phyloP scores from a whole-genome alignment of 2,888 invertebrate genomes.

The Merodon equestris region DNA sequence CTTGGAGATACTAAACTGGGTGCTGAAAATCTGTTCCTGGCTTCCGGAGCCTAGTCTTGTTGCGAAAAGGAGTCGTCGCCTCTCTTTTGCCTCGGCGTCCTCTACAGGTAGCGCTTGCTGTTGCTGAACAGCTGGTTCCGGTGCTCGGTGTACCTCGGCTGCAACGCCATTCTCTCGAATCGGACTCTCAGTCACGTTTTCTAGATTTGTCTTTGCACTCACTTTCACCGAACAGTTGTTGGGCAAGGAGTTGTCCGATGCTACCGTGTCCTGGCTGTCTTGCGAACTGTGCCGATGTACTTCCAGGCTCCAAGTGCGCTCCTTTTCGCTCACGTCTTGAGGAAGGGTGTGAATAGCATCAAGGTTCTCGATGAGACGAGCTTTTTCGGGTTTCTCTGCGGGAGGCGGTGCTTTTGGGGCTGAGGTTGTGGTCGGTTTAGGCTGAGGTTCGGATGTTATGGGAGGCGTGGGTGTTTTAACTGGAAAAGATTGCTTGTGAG shows the following conservation, averaged over 20 bases:
- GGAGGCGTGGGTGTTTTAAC: slow-evolving; percentile 34
- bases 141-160: slow-evolving; percentile 74
- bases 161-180: slow-evolving; percentile 73
- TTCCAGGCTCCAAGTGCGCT: slow-evolving; percentile 76
- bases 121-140: slow-evolving; percentile 68
- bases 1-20: slow-evolving; percentile 83
- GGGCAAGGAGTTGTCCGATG: slow-evolving; percentile 74
- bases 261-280: slow-evolving; percentile 80
- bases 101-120: slow-evolving; percentile 64
- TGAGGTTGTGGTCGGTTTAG: slow-evolving; percentile 16
- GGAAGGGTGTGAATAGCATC: slow-evolving; percentile 83
- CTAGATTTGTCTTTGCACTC: slow-evolving; percentile 70
- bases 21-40: slow-evolving; percentile 85
- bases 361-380: slow-evolving; percentile 76
- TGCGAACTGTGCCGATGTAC: slow-evolving; percentile 78
- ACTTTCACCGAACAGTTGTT: slow-evolving; percentile 71
- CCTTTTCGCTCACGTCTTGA: slow-evolving; percentile 72
- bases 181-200: slow-evolving; percentile 72
- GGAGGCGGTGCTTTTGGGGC: slow-evolving; percentile 21
- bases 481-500: slow-evolving; percentile 1
- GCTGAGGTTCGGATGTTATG: slow-evolving; percentile 19
- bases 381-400: slow-evolving; percentile 69
- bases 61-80: slow-evolving; percentile 82
- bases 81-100: slow-evolving; percentile 75
- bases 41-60: slow-evolving; percentile 83